A percentile compares a stretch with the other conserved stretches of the same genome.
These are phyloP conservation scores for Watsonalla binaria DNA, from an alignment of 2,888 invertebrate genomes.

Conservation along the genomic window DNA sequence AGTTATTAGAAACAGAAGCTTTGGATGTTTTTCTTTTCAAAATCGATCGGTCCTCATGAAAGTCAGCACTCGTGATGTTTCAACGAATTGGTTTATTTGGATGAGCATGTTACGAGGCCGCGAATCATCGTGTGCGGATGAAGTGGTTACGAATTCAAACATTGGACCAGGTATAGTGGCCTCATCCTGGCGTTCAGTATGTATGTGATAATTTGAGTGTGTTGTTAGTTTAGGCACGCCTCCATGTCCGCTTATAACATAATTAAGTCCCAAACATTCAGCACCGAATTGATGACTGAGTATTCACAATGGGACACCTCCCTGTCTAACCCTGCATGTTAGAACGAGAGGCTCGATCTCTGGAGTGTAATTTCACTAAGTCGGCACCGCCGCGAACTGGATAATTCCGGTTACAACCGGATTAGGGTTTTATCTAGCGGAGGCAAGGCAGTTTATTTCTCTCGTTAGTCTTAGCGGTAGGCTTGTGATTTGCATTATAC, in stretches of 20 bases:
- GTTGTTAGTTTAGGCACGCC: neutral
- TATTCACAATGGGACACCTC: neutral
- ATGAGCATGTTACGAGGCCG: no score
- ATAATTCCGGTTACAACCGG: constrained; percentile 11
- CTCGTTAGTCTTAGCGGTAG: constrained; percentile 2
- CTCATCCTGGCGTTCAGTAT: neutral
- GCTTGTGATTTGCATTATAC: constrained; percentile 2
- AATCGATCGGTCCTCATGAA: no score
- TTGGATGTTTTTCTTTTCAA: no score
- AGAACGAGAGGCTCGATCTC: neutral
- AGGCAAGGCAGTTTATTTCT: constrained; percentile 11
- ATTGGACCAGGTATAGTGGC: neutral
- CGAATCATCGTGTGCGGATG: neutral
- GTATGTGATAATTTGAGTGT: neutral
- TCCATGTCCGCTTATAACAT: neutral
- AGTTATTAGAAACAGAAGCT: no score
- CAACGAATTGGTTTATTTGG: no score
- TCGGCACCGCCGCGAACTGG: constrained; percentile 6
- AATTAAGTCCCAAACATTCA: neutral
- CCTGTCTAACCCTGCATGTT: neutral
- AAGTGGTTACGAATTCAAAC: no score
- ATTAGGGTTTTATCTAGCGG: constrained; percentile 13
- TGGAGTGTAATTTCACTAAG: constrained; percentile 2
- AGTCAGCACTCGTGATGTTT: no score
- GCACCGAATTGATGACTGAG: neutral